Percentiles rank a stretch among this genome's conserved stretches.
Evolutionary conservation across 1,140 invertebrate genomes (phyloP).

Genomic region (Globodera ellingtonae): DNA sequence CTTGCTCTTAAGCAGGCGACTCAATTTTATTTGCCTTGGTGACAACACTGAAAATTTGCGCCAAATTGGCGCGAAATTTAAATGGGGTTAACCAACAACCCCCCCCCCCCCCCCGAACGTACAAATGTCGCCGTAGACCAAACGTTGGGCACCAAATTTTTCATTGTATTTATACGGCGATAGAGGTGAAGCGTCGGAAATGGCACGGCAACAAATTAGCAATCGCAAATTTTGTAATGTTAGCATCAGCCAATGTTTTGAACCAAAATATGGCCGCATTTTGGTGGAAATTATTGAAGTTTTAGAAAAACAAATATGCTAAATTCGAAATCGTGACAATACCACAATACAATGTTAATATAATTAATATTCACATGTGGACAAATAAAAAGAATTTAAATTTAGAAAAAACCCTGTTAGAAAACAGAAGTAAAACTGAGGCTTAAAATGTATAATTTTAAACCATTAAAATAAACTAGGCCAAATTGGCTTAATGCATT

Average conservation of each 20-base stretch:
- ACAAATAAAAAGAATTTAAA: too few species aligned
- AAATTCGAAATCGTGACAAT: too few species aligned
- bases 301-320: not conserved
- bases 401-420: too few species aligned
- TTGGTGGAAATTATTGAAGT: not conserved
- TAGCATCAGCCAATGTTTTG: not conserved
- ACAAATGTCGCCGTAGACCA: slow-evolving; percentile 28
- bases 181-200: not conserved
- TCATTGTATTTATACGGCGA: slow-evolving; percentile 29
- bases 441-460: too few species aligned
- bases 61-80: not conserved
- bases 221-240: not conserved
- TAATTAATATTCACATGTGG: too few species aligned
- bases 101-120: not conserved
- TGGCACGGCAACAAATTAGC: not conserved
- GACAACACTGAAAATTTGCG: slow-evolving; percentile 24
- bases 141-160: not conserved
- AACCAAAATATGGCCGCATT: not conserved
- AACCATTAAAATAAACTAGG: not conserved
- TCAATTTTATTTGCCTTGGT: slow-evolving; percentile 31
- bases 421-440: too few species aligned
- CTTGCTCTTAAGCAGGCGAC: not conserved
- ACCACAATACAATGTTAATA: too few species aligned
- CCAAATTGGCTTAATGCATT: too few species aligned
- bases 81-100: not conserved